Percentiles rank a stretch among this genome's conserved stretches.
Evolutionary conservation across 2,113 vertebrate species (phyloP).

Genomic region (Nerophis ophidion): DNA sequence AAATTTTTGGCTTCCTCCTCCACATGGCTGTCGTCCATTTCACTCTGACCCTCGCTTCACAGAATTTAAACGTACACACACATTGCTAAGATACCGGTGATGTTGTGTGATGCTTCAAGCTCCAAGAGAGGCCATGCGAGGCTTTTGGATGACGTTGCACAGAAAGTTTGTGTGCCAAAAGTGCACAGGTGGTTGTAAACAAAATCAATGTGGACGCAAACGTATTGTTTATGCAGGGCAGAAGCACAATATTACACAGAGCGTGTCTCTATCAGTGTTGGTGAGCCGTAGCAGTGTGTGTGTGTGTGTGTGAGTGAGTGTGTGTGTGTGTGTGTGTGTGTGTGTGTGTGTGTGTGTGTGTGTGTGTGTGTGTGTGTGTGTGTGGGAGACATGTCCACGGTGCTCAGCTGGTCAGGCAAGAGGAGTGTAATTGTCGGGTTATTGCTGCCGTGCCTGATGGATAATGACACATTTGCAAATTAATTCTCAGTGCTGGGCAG

Average conservation of each 20-base stretch:
- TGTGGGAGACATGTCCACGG: conserved; percentile 34
- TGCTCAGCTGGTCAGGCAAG: conserved; percentile 67
- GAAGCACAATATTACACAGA: conserved; percentile 9
- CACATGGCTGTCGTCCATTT: conserved; percentile 8
- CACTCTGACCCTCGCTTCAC: conserved; percentile 22
- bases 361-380: conserved; percentile 17
- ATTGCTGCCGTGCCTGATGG: conserved; percentile 92
- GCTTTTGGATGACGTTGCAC: conserved; percentile 62
- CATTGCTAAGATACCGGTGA: conserved; percentile 31
- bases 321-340: conserved; percentile 26
- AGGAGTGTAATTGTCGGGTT: conserved; percentile 92
- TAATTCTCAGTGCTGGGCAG: conserved; percentile 89
- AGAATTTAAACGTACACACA: conserved; percentile 39
- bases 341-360: conserved; percentile 16
- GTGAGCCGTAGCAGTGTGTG: not conserved
- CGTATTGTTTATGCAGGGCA: conserved; percentile 1
- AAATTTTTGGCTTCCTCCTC: conserved; percentile 13
- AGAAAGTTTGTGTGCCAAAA: conserved; percentile 59
- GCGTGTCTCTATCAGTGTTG: conserved; percentile 15
- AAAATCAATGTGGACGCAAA: conserved; percentile 31
- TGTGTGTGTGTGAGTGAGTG: conserved; percentile 21
- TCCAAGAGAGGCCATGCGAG: conserved; percentile 19
- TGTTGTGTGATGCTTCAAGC: conserved; percentile 18
- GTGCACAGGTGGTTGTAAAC: conserved; percentile 52
- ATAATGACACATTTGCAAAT: conserved; percentile 99